These are phyloP conservation scores for Drosophila infuscata DNA, from an alignment of 2,888 invertebrate species.

Conservation along the genomic window DNA sequence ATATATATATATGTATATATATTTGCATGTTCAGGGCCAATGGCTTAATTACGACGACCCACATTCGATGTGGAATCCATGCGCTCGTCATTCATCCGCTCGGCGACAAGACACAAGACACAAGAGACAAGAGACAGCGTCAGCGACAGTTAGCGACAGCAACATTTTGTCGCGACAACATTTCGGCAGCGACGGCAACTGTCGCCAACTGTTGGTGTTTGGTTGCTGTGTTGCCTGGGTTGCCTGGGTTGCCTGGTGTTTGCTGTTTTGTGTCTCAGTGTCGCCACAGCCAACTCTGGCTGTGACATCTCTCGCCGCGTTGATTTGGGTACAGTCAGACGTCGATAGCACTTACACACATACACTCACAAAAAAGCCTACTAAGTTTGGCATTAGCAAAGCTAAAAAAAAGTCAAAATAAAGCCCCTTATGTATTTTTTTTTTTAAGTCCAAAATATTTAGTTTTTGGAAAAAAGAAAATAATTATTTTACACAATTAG, in stretches of 20 bases:
- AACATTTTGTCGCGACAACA: constrained; percentile 73
- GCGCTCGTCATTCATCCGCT: constrained; percentile 50
- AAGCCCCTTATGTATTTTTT: no score
- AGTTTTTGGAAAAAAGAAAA: not conserved
- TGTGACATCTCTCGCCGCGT: constrained; percentile 48
- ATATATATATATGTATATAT: not conserved
- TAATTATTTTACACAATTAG: no score
- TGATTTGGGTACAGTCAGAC: constrained; percentile 75
- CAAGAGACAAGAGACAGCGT: constrained; percentile 43
- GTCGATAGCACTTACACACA: constrained; percentile 13
- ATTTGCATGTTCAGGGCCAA: constrained; percentile 44
- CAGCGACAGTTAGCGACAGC: constrained; percentile 46
- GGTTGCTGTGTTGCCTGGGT: not conserved
- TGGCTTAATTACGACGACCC: constrained; percentile 51
- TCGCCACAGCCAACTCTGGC: constrained; percentile 24
- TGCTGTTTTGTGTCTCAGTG: constrained; percentile 37
- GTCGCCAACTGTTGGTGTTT: constrained; percentile 72
- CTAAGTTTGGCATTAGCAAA: not conserved
- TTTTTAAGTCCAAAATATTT: not conserved
- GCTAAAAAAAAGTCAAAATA: not conserved
- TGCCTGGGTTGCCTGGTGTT: not conserved
- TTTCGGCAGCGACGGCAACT: constrained; percentile 70
- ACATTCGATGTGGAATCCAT: constrained; percentile 45
- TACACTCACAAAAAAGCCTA: not conserved
- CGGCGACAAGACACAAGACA: constrained; percentile 27